phyloP scores from a whole-genome alignment of 1,140 invertebrate species.

The Chionoecetes opilio region DNA sequence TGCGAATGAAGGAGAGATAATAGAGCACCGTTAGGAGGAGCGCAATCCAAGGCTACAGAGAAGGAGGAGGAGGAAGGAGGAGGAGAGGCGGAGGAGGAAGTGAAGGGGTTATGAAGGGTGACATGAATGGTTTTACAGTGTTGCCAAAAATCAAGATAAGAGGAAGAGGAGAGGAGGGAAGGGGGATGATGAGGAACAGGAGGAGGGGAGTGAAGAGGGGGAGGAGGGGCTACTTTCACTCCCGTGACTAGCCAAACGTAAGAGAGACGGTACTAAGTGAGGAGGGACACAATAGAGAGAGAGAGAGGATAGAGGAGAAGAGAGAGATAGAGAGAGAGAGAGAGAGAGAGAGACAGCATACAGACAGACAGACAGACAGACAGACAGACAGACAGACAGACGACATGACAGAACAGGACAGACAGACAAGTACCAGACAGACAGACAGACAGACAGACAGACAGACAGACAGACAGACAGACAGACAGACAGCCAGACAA shows the following conservation, averaged over 20 bases:
- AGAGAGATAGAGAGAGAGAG: slow-evolving; percentile 17
- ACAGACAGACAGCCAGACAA: too few species aligned
- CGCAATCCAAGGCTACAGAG: background rate
- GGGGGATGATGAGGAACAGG: background rate
- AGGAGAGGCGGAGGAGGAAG: background rate
- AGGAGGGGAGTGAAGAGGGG: background rate
- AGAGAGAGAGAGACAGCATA: background rate
- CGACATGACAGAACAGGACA: background rate
- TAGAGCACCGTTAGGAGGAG: background rate
- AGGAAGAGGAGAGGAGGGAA: background rate
- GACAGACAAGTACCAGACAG: too few species aligned
- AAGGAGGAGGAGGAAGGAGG: background rate
- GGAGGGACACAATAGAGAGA: background rate
- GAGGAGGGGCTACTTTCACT: background rate
- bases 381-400: background rate
- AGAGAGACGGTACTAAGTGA: background rate
- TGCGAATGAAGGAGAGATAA: background rate
- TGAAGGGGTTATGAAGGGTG: background rate
- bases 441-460: too few species aligned
- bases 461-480: too few species aligned
- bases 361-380: background rate
- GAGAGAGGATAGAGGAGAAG: background rate
- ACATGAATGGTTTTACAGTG: background rate
- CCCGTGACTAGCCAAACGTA: background rate
- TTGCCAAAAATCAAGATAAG: background rate